These are phyloP conservation scores for fruit fly (Drosophila melanogaster) DNA, from an alignment of 1,140 invertebrate species.

Conservation along the genomic window Release_6_plus_ISO1_MT NT_033779.5:17407501-17408000, in stretches of 20 bases:
- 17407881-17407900: neutral
- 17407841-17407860: slow-evolving; percentile 23
- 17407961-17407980: slow-evolving; percentile 8
- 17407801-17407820: slow-evolving; percentile 43
- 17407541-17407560: slow-evolving; percentile 64
- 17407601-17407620: slow-evolving; percentile 79
- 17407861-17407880: neutral
- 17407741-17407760: slow-evolving; percentile 26
- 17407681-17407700: slow-evolving; percentile 38
- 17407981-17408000: neutral
- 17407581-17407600: slow-evolving; percentile 80
- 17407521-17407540: slow-evolving; percentile 73
- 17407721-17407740: slow-evolving; percentile 21
- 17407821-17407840: slow-evolving; percentile 45
- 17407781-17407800: slow-evolving; percentile 39
- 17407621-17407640: slow-evolving; percentile 65
- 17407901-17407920: neutral
- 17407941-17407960: slow-evolving; percentile 5
- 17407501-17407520: slow-evolving; percentile 73
- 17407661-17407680: slow-evolving; percentile 61
- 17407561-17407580: slow-evolving; percentile 75
- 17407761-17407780: slow-evolving; percentile 35
- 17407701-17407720: slow-evolving; percentile 19
- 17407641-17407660: slow-evolving; percentile 72
- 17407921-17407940: slow-evolving; percentile 19